Evolutionary conservation across 1,140 invertebrate genomes (phyloP), one percentile per base, ranked within the genome.

Genomic region (Hylyphantes graminicola): DNA sequence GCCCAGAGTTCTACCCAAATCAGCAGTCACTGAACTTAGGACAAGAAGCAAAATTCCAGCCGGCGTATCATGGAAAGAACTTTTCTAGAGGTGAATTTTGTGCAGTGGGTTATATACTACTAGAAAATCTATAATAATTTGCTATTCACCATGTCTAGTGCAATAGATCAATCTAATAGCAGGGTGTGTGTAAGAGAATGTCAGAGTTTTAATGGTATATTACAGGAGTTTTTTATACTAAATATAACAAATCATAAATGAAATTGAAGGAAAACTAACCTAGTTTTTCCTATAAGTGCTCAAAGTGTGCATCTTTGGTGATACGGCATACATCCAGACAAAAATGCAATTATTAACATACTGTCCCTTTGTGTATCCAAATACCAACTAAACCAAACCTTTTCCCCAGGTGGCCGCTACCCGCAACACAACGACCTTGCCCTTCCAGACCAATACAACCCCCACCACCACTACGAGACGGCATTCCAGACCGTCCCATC

Each of bases 401-500:
- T 21, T 74, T 74, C 9, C 35, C 88, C 90, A 88, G 74, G 89
- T 91, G 92, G 90, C 87, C 92, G 93, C 87, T 93, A 92, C 87
- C 86, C 87, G 75, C 85, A 88, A 17, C 90, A 85, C 72, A 35
- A 35, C 35, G 86, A 93, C 86, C 93, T 95, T 67, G 91, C 91
- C 7, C 94, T 94, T 88, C 90, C 90, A 85, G 92, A 93, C 85
- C 89, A 91, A 15, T 94, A 93, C 63, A 91, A 93, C 11, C 86
- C 88, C 35, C 95, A 94, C 87, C 85, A 85, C 76, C 85, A 88
- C 85, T 89, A 89, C 84, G 94, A 96, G 85, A 87, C 88, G 15
- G 92, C 93, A 76, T 96, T 95, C 89, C 95, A 95, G 90, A 94
- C 94, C 78, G 96, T 96, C 87, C 95, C 95, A 15, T 93, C 93